phyloP scores from a whole-genome alignment of 1,140 invertebrate genomes.

The Orius laevigatus region DNA sequence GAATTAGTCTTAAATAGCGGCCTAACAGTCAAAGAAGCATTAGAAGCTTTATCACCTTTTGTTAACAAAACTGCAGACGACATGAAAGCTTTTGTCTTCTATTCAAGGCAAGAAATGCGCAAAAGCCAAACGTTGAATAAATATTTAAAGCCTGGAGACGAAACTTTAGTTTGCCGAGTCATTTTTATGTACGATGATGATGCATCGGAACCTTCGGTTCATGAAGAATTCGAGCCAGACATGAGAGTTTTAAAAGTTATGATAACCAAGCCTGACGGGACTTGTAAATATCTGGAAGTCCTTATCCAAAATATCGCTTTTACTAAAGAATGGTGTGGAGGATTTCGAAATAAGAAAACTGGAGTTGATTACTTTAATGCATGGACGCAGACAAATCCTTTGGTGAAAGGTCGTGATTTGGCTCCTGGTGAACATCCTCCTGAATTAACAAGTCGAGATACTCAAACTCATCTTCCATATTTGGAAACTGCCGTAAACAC shows the following conservation, averaged over 20 bases:
- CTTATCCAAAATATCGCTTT: not conserved
- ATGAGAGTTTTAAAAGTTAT: not conserved
- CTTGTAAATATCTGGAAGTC: not conserved
- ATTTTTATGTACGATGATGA: not conserved
- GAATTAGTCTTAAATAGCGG: not conserved
- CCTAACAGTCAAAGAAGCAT: not conserved
- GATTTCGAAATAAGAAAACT: constrained; percentile 1
- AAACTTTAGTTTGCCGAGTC: not conserved
- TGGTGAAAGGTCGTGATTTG: not conserved
- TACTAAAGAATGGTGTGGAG: not conserved
- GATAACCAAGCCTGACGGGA: not conserved
- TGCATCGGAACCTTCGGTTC: not conserved
- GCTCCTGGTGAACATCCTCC: not conserved
- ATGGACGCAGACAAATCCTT: not conserved
- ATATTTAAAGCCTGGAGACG: not conserved
- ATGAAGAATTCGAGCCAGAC: not conserved
- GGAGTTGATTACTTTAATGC: constrained; percentile 1
- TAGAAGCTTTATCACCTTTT: not conserved
- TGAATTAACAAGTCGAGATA: not conserved
- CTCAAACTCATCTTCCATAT: constrained; percentile 1
- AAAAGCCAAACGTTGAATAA: not conserved
- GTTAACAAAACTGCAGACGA: not conserved
- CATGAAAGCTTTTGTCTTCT: not conserved
- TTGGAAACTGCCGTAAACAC: constrained; percentile 2
- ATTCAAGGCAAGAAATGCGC: not conserved